These are phyloP conservation scores for Vanessa tameamea DNA, from an alignment of 1,140 invertebrate genomes.

Conservation along the genomic window DNA sequence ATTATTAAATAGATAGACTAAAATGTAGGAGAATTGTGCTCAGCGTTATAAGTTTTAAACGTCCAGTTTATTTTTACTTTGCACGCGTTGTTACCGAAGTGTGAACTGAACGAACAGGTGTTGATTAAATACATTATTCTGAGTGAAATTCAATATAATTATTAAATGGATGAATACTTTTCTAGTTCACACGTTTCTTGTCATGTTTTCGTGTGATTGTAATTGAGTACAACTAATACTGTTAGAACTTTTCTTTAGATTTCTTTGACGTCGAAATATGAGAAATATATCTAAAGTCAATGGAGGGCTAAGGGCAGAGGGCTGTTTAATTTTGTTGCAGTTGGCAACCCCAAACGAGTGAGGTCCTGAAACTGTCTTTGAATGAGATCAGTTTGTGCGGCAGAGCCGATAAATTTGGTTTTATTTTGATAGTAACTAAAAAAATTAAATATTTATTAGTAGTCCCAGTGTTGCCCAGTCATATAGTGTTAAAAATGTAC, in stretches of 20 bases:
- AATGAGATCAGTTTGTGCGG: too few species aligned
- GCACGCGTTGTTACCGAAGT: constrained; percentile 8
- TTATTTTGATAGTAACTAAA: too few species aligned
- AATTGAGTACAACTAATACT: too few species aligned
- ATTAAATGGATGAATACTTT: background rate
- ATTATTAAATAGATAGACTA: constrained; percentile 61
- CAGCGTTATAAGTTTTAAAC: constrained; percentile 52
- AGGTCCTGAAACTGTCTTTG: too few species aligned
- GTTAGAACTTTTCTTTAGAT: background rate
- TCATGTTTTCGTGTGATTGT: background rate
- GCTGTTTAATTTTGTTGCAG: too few species aligned
- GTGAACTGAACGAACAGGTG: background rate
- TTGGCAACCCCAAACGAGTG: too few species aligned
- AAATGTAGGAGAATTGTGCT: constrained; percentile 64
- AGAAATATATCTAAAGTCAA: background rate
- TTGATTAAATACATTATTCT: background rate
- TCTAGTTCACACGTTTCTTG: constrained; percentile 7
- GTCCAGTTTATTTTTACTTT: constrained; percentile 46
- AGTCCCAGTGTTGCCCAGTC: too few species aligned
- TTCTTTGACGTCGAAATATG: background rate
- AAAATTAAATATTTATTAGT: too few species aligned
- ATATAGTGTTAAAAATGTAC: too few species aligned
- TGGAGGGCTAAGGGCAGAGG: too few species aligned
- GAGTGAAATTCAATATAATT: background rate
- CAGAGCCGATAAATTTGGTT: too few species aligned